Base-by-base conservation (phyloP, 2,888 invertebrate genomes). In the Yponomeuta plumbellus region DNA sequence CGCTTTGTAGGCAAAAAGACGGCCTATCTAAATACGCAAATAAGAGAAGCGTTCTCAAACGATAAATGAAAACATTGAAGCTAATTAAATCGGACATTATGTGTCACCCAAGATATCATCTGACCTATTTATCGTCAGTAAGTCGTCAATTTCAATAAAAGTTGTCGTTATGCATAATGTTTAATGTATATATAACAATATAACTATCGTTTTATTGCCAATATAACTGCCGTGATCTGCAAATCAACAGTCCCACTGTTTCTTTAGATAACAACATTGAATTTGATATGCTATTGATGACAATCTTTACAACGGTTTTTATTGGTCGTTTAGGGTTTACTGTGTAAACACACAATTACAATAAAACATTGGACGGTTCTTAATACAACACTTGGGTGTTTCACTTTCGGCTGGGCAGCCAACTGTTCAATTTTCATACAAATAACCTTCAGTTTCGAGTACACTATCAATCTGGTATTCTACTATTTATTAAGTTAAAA, bases 131-230 rank as follows among this genome's bases (percentile, higher is more conserved):
- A 89, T 89, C 88, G 80, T 70, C 74, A 75, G 84, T 88, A 85
- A 86, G 88, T 83, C 86, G 87, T 89, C 82, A 84, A 84, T 89
- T 84, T 89, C 85, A 89, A 88, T 90, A 87, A 83, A 80, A 77
- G 77, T 78, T 78, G 80, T 80, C 81, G 79, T 86, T 82, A 86
- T 76, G 71, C 80, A 82, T 83, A 85, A 81, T 80, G 82, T 85
- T 80, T 76, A 78, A 75, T 72, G 74, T 70, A 70, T 73, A 68
- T 74, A 71, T 76, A 77, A 67, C 74, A 82, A 78, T 83, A 82
- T 83, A 82, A 81, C 83, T 79, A 76, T 74, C 76, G 73, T 82
- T 83, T 84, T 83, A 83, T 83, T 75, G 72, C 70, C 71, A 75
- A 75, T 76, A 74, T 80, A 75, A 77, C 75, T 76, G 78, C 79